Evolutionary conservation across 2,888 invertebrate species (phyloP).

Genomic region (Agonopterix heracliana): DNA sequence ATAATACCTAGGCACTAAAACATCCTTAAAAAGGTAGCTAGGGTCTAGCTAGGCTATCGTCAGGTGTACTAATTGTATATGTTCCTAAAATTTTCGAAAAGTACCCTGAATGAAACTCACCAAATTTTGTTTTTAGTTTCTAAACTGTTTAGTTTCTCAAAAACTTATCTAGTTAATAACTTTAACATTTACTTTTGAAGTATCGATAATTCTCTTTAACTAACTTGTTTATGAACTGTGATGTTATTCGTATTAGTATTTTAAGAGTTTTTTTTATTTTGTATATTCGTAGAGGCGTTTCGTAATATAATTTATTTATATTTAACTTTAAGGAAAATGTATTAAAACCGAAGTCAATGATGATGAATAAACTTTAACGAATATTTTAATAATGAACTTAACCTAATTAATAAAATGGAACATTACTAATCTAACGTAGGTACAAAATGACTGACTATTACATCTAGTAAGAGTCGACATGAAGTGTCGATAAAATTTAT

Average conservation of each 20-base stretch:
- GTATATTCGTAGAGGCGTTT: conserved; percentile 73
- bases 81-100: conserved; percentile 62
- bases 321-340: conserved; percentile 30
- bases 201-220: conserved; percentile 57
- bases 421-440: neutral
- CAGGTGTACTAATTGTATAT: conserved; percentile 36
- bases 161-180: conserved; percentile 37
- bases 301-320: conserved; percentile 73
- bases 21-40: conserved; percentile 49
- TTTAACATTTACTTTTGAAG: conserved; percentile 55
- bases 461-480: too few species aligned
- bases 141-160: conserved; percentile 46
- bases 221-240: conserved; percentile 76
- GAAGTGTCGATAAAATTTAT: neutral
- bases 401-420: neutral
- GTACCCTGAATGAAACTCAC: conserved; percentile 57
- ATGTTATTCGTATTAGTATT: conserved; percentile 74
- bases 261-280: conserved; percentile 72
- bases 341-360: conserved; percentile 26
- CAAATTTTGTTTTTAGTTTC: conserved; percentile 60
- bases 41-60: conserved; percentile 15
- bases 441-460: neutral
- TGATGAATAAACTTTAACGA: conserved; percentile 36
- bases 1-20: conserved; percentile 6
- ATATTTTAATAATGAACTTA: too few species aligned